phyloP scores from a whole-genome alignment of 2,797 vertebrate species.

The Okamejei kenojei region DNA sequence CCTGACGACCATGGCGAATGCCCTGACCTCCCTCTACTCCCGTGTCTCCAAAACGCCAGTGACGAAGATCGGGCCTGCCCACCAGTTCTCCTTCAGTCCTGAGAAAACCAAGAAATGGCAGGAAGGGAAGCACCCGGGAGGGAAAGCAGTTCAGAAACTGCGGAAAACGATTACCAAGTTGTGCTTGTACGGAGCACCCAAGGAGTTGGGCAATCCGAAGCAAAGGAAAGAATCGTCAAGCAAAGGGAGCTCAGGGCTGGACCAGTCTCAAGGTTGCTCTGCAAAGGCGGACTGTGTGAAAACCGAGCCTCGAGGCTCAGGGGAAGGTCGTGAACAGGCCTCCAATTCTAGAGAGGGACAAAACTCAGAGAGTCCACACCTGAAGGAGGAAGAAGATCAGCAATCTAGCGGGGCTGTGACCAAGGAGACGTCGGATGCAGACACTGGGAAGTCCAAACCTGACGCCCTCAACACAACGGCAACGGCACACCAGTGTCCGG shows the following conservation, averaged over 20 bases:
- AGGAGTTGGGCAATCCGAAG: conserved; percentile 41
- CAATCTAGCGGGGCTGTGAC: background rate
- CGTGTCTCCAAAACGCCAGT: conserved; percentile 76
- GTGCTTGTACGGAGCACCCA: conserved; percentile 72
- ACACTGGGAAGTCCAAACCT: background rate
- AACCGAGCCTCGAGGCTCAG: too few species aligned
- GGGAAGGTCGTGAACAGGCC: too few species aligned
- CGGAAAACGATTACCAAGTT: conserved; percentile 77
- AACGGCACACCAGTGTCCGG: background rate
- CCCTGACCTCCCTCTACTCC: conserved; percentile 83
- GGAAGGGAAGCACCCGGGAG: conserved; percentile 64
- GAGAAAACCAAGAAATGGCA: conserved; percentile 52
- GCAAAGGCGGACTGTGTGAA: background rate
- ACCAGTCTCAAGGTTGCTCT: fast-evolving
- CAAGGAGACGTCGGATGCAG: background rate
- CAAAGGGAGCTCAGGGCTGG: background rate
- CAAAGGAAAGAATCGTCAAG: fast-evolving
- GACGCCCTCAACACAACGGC: background rate
- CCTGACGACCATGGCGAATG: conserved; percentile 72
- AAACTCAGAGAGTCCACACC: background rate
- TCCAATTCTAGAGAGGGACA: background rate
- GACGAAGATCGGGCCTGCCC: conserved; percentile 64
- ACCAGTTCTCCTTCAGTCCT: conserved; percentile 57
- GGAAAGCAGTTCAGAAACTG: conserved; percentile 54
- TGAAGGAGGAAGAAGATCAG: background rate